Base-by-base conservation (phyloP, 1,140 invertebrate species). In the Wiebesia pumilae region DNA sequence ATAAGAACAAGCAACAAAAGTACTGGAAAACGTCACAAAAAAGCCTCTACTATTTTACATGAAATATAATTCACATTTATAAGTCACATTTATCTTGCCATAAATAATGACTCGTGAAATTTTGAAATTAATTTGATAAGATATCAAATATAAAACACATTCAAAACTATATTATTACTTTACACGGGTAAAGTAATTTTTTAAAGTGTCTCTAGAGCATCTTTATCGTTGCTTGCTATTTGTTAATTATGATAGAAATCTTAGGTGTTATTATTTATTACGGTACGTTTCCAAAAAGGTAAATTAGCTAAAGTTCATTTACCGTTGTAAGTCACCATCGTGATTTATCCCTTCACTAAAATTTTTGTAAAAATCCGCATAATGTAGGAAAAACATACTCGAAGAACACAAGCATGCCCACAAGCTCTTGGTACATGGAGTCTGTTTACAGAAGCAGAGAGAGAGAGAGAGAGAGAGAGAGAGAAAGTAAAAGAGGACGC, bases 401-500 rank as follows among this genome's bases (percentile, higher is more conserved):
- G 3, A 6, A 65, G 16, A 71, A 71, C 16, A 71, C 7, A 16
- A 14, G 40, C 24, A 38, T 38, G 69, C 16, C 4, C 35, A 38
- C 40, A 38, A 71, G 35, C 69, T 38, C 69, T 71, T 14, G 24
- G 0, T 27, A 75, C 21, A n/a, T 43, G 6, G 47, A 77, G 19
- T 16, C 21, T 83, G 24, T n/a, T 19, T 24, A 24, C 38, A 75
- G 7, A 54, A 75, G 47, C 14, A 54, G 14, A 47, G 43, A 54
- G 24, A 77, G 9, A 75, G 73, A n/a, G 40, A 30, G 77, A 19
- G 67, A 21, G 67, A 81, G 73, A 21, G 43, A 33, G 80, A 67
- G 43, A 81, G 47, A 81, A 65, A 71, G 47, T 12, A n/a, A 0
- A 38, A 80, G 83, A 77, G 54, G 9, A 80, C 16, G 69, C 40